These are phyloP conservation scores for Furcifer pardalis DNA, from an alignment of 2,797 vertebrate species.

Conservation along the genomic window DNA sequence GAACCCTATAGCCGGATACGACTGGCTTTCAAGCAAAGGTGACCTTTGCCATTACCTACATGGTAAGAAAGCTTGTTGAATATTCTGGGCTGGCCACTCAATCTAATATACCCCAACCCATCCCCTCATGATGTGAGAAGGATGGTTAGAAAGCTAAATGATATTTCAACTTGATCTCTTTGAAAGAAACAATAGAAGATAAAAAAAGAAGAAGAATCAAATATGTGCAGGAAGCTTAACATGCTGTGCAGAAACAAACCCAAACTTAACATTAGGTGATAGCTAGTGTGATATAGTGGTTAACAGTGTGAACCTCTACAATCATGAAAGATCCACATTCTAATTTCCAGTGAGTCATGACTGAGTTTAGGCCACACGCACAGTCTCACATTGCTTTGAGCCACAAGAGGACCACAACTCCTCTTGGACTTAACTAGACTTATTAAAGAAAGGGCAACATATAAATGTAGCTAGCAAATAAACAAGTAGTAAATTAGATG, in stretches of 20 bases:
- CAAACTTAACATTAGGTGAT: neutral
- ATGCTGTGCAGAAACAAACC: neutral
- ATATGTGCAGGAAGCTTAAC: neutral
- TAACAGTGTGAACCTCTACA: neutral
- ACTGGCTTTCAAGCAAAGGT: too few relatives aligned
- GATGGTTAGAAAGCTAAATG: neutral
- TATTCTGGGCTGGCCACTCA: too few relatives aligned
- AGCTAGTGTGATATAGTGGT: neutral
- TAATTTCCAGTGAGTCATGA: neutral
- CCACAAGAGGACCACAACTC: neutral
- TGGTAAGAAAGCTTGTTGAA: too few relatives aligned
- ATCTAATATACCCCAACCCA: too few relatives aligned
- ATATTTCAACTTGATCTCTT: neutral
- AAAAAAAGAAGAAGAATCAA: neutral
- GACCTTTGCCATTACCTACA: too few relatives aligned
- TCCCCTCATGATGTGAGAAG: too few relatives aligned
- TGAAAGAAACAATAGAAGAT: neutral
- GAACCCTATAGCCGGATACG: too few relatives aligned
- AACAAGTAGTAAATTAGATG: neutral
- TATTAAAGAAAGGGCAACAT: neutral
- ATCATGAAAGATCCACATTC: neutral
- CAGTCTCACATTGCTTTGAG: neutral
- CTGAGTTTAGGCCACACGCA: neutral
- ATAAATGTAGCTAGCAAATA: neutral
- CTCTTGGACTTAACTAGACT: neutral